phyloP scores from a whole-genome alignment of 2,888 invertebrate species.

The Trypoxylon attenuatum region DNA sequence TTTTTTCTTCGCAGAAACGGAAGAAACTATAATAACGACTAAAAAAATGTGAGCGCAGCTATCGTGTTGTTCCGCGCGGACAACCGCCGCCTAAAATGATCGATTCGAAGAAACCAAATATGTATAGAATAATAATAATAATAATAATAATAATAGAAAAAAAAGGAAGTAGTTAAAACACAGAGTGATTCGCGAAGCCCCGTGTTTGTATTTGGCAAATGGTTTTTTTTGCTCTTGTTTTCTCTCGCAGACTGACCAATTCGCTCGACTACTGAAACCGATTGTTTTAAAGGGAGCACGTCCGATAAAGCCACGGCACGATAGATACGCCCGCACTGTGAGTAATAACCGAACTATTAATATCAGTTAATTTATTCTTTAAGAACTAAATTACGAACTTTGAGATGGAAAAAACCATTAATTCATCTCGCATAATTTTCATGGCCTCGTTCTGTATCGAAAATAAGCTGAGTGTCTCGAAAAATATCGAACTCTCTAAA shows the following conservation, averaged over 20 bases:
- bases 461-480: neutral
- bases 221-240: no score
- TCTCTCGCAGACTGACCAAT: no score
- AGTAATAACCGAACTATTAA: slow-evolving; percentile 28
- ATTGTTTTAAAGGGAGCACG: neutral
- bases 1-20: slow-evolving; percentile 32
- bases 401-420: slow-evolving; percentile 13
- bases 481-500: slow-evolving; percentile 8
- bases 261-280: no score
- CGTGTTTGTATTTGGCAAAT: no score
- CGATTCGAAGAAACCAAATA: no score
- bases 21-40: slow-evolving; percentile 23
- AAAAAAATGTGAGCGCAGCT: slow-evolving; percentile 37
- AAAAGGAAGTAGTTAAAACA: neutral
- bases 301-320: slow-evolving; percentile 5
- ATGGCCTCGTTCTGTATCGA: neutral
- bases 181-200: no score
- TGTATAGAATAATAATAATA: no score
- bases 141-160: slow-evolving; percentile 7
- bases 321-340: slow-evolving; percentile 24
- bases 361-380: slow-evolving; percentile 31
- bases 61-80: slow-evolving; percentile 11
- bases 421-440: slow-evolving; percentile 9
- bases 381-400: slow-evolving; percentile 39
- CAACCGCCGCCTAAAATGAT: neutral